Evolutionary conservation across 1,140 invertebrate species (phyloP), one percentile per base, ranked within the genome.

Genomic region (Monomorium pharaonis): DNA sequence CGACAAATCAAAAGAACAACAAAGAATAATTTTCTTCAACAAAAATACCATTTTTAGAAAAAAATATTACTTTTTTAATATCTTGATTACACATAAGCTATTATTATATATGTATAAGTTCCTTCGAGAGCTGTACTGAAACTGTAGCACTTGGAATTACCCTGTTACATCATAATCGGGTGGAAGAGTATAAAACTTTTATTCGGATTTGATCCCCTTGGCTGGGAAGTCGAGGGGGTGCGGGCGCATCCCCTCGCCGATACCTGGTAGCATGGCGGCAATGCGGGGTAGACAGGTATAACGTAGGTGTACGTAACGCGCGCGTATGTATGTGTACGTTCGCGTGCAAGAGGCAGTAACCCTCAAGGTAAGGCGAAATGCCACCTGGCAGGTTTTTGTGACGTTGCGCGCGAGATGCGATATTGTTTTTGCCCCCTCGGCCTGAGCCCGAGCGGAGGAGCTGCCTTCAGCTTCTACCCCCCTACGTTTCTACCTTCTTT

Each of bases 331-430:
- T 51, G 56, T 37, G 14, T 62, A 21, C 63, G 81, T 77, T 84
- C 78, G 88, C 88, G 88, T 89, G 88, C 88, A 89, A 67, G 74
- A 89, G 88, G 91, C 89, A 93, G 88, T 93, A 94, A 93, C 91
- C 91, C 92, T 92, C 90, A 89, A 91, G 90, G 92, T 91, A 93
- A 93, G 88, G 88, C 93, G 93, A 93, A 95, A 95, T 95, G 94
- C 94, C 94, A 94, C 94, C 94, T 95, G 94, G 94, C 93, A 92
- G 92, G 92, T 95, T 95, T 95, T 95, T 95, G 92, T 85, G 74
- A 51, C 42, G 84, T 84, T 88, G 88, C 88, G 72, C 91, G 90
- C 86, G 84, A 93, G 93, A 93, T 93, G 92, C 90, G 93, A 94
- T 93, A 94, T 94, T 91, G 94, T 94, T 94, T 94, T 94, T 94